A percentile compares a stretch with the other conserved stretches of the same genome.
Conservation (phyloP, 2,797 vertebrate species). For the Danio tinwini region DNA sequence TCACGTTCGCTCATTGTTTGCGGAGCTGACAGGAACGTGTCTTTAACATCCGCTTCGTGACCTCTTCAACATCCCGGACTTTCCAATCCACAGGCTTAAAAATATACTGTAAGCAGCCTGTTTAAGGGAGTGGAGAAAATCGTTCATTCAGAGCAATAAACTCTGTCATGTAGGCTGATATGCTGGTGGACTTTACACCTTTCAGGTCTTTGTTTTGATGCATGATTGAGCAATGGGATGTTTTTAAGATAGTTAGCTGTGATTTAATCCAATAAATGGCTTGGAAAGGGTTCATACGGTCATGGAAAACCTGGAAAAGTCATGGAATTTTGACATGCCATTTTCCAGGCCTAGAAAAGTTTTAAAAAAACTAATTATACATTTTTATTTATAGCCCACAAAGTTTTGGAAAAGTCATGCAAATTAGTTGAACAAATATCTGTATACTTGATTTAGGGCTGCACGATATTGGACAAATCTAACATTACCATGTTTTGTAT, state of each 20-base stretch:
- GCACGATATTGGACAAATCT: too few species aligned
- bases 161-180: neutral
- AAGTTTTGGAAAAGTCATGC: too few species aligned
- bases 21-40: neutral
- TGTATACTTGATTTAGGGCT: too few species aligned
- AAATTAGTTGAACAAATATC: too few species aligned
- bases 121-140: neutral
- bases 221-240: constrained; percentile 3
- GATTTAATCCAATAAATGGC: constrained; percentile 43
- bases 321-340: too few species aligned
- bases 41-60: constrained; percentile 12
- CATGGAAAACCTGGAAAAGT: too few species aligned
- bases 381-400: too few species aligned
- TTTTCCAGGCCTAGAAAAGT: too few species aligned
- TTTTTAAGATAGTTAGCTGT: constrained; percentile 9
- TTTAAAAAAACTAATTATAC: too few species aligned
- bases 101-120: neutral
- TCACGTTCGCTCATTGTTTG: constrained; percentile 26
- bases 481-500: too few species aligned
- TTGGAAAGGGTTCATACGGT: too few species aligned
- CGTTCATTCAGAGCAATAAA: neutral
- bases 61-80: constrained; percentile 12
- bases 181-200: neutral
- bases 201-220: neutral
- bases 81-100: neutral